Percentiles rank a stretch among this genome's conserved stretches.
Conservation (phyloP, 2,113 vertebrate species). For the Archilochus colubris region DNA sequence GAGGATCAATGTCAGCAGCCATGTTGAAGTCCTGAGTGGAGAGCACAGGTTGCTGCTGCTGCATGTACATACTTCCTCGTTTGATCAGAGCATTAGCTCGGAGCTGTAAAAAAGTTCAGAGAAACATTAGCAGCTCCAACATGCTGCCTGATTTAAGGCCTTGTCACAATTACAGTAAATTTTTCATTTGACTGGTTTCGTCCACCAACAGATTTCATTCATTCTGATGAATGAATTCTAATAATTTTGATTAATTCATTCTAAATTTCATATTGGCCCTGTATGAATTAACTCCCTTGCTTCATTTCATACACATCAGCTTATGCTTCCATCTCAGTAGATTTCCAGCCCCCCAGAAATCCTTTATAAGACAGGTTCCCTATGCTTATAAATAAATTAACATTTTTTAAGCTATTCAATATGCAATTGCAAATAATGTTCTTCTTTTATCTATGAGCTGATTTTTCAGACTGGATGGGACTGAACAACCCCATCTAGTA, state of each 20-base stretch:
- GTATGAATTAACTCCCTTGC: not conserved
- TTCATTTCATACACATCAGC: not conserved
- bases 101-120: conserved; percentile 73
- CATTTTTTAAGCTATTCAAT: not conserved
- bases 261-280: not conserved
- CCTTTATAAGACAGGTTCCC: not conserved
- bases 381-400: not conserved
- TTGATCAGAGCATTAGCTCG: conserved; percentile 97
- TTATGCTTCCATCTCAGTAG: not conserved
- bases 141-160: not conserved
- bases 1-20: conserved; percentile 91
- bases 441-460: not conserved
- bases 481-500: too few species aligned
- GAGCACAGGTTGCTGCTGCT: conserved; percentile 91
- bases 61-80: conserved; percentile 98
- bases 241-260: not conserved
- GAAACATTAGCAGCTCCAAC: not conserved
- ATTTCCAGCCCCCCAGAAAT: not conserved
- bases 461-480: not conserved
- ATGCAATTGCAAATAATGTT: not conserved
- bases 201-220: not conserved
- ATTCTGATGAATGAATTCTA: not conserved
- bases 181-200: not conserved
- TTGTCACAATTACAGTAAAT: not conserved
- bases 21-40: conserved; percentile 97